Evolutionary conservation across 2,113 vertebrate genomes (phyloP).

Genomic region (Peucedramus taeniatus): DNA sequence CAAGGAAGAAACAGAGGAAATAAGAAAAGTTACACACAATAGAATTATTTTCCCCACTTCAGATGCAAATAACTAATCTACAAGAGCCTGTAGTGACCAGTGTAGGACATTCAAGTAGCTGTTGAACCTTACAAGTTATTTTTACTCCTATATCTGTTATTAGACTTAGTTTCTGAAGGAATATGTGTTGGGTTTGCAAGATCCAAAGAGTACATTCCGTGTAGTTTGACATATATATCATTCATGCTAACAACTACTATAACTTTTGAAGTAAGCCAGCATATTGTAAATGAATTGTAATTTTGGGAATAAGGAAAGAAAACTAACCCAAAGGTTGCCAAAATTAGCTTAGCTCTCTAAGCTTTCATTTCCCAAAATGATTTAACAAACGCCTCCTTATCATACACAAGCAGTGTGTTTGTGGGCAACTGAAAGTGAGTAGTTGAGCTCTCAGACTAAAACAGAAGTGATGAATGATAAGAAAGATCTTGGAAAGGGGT

Average conservation of each 20-base stretch:
- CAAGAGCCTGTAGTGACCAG: neutral
- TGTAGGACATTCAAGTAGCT: neutral
- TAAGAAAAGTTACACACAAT: neutral
- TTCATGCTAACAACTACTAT: neutral
- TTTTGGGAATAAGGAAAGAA: neutral
- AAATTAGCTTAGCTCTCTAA: neutral
- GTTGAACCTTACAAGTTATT: neutral
- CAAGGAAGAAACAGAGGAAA: neutral
- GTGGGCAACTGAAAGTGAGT: constrained; percentile 9
- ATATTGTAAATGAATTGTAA: neutral
- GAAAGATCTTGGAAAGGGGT: constrained; percentile 52
- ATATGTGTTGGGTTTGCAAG: neutral
- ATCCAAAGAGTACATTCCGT: neutral
- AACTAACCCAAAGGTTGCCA: neutral
- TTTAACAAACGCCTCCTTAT: constrained; percentile 14
- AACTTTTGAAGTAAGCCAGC: neutral
- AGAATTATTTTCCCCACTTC: neutral
- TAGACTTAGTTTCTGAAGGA: neutral
- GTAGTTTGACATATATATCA: neutral
- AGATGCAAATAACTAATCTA: neutral
- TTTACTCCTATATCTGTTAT: neutral
- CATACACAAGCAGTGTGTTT: neutral
- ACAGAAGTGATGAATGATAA: constrained; percentile 65
- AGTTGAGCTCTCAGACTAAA: constrained; percentile 18
- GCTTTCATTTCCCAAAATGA: neutral